phyloP scores from a whole-genome alignment of 1,140 invertebrate genomes.

The Homarus americanus region DNA sequence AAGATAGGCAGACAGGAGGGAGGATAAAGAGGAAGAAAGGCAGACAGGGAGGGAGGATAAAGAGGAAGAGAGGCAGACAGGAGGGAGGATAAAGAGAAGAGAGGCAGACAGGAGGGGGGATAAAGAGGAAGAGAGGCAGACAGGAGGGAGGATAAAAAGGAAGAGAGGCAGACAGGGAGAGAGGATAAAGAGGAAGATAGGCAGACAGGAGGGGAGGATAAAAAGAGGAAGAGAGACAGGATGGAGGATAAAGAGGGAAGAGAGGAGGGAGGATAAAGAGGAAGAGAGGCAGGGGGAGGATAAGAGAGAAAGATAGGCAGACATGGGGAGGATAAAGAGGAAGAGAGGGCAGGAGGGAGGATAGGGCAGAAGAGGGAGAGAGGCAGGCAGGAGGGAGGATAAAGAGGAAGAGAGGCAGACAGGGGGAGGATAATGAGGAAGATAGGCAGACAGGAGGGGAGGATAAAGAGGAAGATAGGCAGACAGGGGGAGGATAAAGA shows the following conservation, averaged over 20 bases:
- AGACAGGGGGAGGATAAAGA: too few relatives aligned
- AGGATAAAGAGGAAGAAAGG: too few relatives aligned
- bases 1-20: too few relatives aligned
- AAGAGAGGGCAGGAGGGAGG: neutral
- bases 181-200: neutral
- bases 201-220: neutral
- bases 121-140: neutral
- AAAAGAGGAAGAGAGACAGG: neutral
- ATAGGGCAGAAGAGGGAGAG: too few relatives aligned
- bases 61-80: neutral
- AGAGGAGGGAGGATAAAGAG: neutral
- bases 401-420: too few relatives aligned
- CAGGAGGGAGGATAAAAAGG: neutral
- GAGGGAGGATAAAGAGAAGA: neutral
- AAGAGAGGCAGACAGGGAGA: neutral
- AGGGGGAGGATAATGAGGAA: neutral
- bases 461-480: neutral
- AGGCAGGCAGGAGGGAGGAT: too few relatives aligned
- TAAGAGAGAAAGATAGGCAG: neutral
- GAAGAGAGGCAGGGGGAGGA: neutral
- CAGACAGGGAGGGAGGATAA: neutral
- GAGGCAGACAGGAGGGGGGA: neutral
- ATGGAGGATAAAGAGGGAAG: neutral
- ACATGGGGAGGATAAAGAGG: neutral
- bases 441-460: too few relatives aligned